Percentiles rank a stretch among this genome's conserved stretches.
phyloP scores from a whole-genome alignment of 2,797 vertebrate genomes.

The Tokudaia muenninki region DNA sequence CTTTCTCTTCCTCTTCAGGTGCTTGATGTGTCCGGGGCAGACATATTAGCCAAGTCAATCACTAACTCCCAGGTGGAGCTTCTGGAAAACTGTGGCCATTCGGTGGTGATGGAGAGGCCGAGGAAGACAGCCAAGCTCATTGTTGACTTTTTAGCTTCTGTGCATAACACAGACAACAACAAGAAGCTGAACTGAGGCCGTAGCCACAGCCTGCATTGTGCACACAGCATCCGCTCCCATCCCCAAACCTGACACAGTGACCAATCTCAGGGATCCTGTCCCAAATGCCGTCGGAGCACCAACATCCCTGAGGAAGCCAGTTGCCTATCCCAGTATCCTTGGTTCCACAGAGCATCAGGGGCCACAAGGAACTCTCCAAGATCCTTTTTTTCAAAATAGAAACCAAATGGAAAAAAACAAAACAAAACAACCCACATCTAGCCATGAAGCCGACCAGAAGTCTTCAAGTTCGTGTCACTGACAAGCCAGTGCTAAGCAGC shows the following conservation, averaged over 20 bases:
- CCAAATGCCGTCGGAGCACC: conserved; percentile 76
- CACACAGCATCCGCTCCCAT: conserved; percentile 50
- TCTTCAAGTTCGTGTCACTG: conserved; percentile 67
- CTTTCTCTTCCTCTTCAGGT: conserved; percentile 87
- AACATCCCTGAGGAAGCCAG: conserved; percentile 87
- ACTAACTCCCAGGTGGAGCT: conserved; percentile 91
- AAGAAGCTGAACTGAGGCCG: conserved; percentile 91
- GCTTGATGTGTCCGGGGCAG: conserved; percentile 93
- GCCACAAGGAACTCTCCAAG: conserved; percentile 79
- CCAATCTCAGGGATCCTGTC: conserved; percentile 89
- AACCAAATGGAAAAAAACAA: conserved; percentile 50
- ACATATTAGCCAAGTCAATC: conserved; percentile 88
- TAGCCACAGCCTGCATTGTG: background rate
- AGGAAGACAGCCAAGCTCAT: conserved; percentile 94
- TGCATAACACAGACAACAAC: conserved; percentile 88
- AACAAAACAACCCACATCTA: conserved; percentile 27
- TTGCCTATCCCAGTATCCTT: conserved; percentile 72
- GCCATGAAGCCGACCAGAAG: conserved; percentile 68
- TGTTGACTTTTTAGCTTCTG: conserved; percentile 90
- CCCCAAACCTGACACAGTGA: conserved; percentile 77
- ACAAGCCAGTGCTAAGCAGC: conserved; percentile 56
- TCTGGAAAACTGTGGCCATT: conserved; percentile 96
- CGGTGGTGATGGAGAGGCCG: conserved; percentile 94
- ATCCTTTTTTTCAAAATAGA: conserved; percentile 74
- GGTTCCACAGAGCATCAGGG: conserved; percentile 75